Base-by-base conservation (phyloP, 2,113 vertebrate species). In the Zeus faber region DNA sequence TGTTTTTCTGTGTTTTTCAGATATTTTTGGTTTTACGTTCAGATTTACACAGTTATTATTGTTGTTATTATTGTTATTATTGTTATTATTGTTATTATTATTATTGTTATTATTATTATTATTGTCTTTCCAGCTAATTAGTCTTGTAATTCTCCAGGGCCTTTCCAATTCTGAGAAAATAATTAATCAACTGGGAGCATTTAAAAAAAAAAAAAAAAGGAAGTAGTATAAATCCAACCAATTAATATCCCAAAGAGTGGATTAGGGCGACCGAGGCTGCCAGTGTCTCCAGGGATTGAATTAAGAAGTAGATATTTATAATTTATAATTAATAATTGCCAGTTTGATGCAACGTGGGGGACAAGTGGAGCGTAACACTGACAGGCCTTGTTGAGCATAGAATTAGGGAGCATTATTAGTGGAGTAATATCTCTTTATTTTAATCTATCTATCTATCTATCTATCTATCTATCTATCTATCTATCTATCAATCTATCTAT, bases 131-230 rank as follows among this genome's bases (percentile, higher is more conserved):
- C 27, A 14, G 33, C 33, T 37, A 37, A 37, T n/a, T n/a, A 37
- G 11, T n/a, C 33, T n/a, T n/a, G n/a, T n/a, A n/a, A 37, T n/a
- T 1, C 33, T 37, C 33, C 33, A 37, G 33, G 11, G 33, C 33
- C 33, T n/a, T 37, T n/a, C n/a, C 33, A 37, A 37, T 11, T 37
- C 11, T 37, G 13, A n/a, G 13, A n/a, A 37, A 37, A 37, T 37
- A 37, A 37, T 37, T 37, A 37, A 37, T 37, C 33, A 37, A n/a
- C n/a, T 37, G 33, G 33, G 33, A 37, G 33, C 13, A n/a, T n/a
- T 37, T 37, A 11, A 37, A 14, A 37, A 37, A 37, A 37, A 37
- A n/a, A 13, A 33, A 37, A 35, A 37, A n/a, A n/a, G n/a, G n/a
- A n/a, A n/a, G n/a, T n/a, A n/a, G n/a, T n/a, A 37, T 37, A 37